These are phyloP conservation scores for Eulacestoma nigropectus DNA, from an alignment of 2,113 vertebrate genomes.

Conservation along the genomic window DNA sequence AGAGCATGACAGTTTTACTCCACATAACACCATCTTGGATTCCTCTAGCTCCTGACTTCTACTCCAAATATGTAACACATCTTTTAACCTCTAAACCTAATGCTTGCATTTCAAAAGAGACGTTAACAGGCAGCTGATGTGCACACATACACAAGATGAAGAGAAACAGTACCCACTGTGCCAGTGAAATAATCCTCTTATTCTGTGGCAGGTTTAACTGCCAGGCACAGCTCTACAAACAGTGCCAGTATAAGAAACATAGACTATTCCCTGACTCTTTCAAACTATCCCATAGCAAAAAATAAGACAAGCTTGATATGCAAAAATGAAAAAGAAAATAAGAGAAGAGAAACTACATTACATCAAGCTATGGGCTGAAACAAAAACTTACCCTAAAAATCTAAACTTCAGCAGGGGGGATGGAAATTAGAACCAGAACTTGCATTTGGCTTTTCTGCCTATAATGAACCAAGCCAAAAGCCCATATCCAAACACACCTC, in stretches of 20 bases:
- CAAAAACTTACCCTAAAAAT: background rate
- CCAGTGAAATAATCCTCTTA: background rate
- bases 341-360: background rate
- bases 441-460: background rate
- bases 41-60: background rate
- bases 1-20: background rate
- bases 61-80: background rate
- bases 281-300: background rate
- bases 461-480: background rate
- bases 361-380: background rate
- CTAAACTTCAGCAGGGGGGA: background rate
- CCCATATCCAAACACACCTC: background rate
- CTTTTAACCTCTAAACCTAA: background rate
- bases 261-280: background rate
- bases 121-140: background rate
- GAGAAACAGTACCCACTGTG: background rate
- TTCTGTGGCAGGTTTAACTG: background rate
- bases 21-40: background rate
- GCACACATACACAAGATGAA: background rate
- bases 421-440: constrained; percentile 41
- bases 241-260: background rate
- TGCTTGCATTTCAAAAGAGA: background rate
- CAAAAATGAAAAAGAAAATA: background rate
- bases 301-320: background rate
- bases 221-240: background rate